Percentiles rank a stretch among this genome's conserved stretches.
These are phyloP conservation scores for Tringa solitaria DNA, from an alignment of 2,113 vertebrate species.

Conservation along the genomic window DNA sequence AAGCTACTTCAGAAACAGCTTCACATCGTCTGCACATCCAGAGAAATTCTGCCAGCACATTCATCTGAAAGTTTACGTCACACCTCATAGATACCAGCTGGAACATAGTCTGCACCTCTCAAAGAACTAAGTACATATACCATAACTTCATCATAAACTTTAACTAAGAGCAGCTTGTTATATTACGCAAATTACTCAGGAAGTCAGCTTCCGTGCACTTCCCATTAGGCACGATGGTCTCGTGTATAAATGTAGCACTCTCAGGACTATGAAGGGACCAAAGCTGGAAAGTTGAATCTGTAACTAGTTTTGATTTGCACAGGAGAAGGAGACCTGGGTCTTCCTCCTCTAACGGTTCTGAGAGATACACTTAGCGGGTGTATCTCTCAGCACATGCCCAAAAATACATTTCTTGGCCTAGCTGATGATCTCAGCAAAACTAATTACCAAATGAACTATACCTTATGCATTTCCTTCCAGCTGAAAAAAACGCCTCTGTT, in stretches of 20 bases:
- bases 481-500: background rate
- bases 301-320: background rate
- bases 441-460: background rate
- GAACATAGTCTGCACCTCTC: background rate
- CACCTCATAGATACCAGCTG: background rate
- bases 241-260: too few species aligned
- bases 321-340: background rate
- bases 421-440: background rate
- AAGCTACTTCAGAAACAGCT: background rate
- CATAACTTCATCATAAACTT: background rate
- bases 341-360: background rate
- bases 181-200: background rate
- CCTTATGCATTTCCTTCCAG: background rate
- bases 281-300: background rate
- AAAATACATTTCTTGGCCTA: background rate
- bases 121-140: background rate
- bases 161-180: background rate
- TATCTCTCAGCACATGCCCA: background rate
- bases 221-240: background rate
- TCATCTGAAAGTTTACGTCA: background rate
- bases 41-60: background rate
- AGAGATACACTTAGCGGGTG: background rate
- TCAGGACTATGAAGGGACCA: background rate
- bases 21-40: background rate
- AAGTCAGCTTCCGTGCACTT: background rate